phyloP scores from a whole-genome alignment of 2,113 vertebrate species.

The Mugil cephalus region DNA sequence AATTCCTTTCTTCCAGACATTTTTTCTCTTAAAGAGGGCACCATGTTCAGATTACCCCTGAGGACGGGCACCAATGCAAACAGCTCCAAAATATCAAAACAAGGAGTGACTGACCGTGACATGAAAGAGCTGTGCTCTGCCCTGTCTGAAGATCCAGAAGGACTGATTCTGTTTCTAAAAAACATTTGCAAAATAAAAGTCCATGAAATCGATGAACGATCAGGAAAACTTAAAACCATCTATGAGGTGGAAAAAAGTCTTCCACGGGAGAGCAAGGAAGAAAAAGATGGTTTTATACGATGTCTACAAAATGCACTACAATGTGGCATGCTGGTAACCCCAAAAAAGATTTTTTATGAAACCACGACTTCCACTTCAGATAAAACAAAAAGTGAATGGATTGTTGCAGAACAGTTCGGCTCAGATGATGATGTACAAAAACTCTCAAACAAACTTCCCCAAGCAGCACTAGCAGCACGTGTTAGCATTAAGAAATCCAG shows the following conservation, averaged over 20 bases:
- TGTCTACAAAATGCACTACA: conserved; percentile 49
- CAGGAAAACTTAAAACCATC: conserved; percentile 32
- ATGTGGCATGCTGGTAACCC: conserved; percentile 11
- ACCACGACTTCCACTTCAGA: conserved; percentile 73
- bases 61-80: conserved; percentile 75
- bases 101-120: conserved; percentile 68
- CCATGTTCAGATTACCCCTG: conserved; percentile 88
- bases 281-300: conserved; percentile 69
- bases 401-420: conserved; percentile 82
- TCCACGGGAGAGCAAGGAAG: conserved; percentile 4
- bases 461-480: conserved; percentile 82
- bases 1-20: conserved; percentile 84
- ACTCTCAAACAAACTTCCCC: conserved; percentile 66
- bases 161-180: conserved; percentile 87
- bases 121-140: conserved; percentile 66
- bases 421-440: conserved; percentile 4
- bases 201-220: conserved; percentile 75
- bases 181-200: conserved; percentile 82
- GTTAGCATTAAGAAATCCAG: not conserved
- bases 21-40: conserved; percentile 83
- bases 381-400: conserved; percentile 74
- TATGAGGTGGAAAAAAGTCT: conserved; percentile 76
- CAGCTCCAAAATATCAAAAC: conserved; percentile 79
- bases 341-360: conserved; percentile 69
- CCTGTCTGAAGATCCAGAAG: conserved; percentile 81